Base-by-base conservation (phyloP, 2,888 invertebrate species). In the Caprella mutica region DNA sequence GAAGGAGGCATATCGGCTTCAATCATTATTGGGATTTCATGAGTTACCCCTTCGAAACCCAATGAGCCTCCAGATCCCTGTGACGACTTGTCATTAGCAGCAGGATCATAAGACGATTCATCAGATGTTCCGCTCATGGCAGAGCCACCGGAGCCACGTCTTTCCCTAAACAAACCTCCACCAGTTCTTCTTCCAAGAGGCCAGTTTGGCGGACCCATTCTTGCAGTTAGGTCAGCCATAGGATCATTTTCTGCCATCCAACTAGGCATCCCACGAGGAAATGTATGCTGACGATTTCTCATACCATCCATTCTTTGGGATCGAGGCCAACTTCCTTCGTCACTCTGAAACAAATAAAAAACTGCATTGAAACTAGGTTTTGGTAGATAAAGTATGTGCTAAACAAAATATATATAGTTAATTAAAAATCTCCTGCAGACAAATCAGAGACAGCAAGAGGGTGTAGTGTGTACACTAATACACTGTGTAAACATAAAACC, bases 151-250 rank as follows among this genome's bases (percentile, higher is more conserved):
- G 62, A 62, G 39, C 51, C 50, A 19, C 58, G 42, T n/a, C 62
- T 24, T 33, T 62, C 62, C 14, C 62, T 33, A 58, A 53, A 59
- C 1, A 59, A 59, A 14, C 52, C 53, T 1, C 62, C 62, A 1
- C 62, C 40, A 5, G 58, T 48, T 14, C 62, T 59, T 56, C 56
- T 42, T 21, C 58, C 44, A 19, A 48, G n/a, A 17, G 58, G 43
- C 39, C 58, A 56, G 44, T 53, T 55, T 0, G 62, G 62, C 23
- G 58, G 62, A n/a, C 58, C 55, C 58, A 62, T 62, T 3, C 62
- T 38, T 8, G 58, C 33, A 6, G 62, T 59, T 9, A 62, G 30
- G 23, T 62, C 53, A n/a, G 35, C 52, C 50, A 62, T 44, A 3
- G 48, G 48, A n/a, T 62, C 56, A 19, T 62, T 59, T 12, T 58